Evolutionary conservation across 2,113 vertebrate genomes (phyloP).

Genomic region (Bubo scandiacus): DNA sequence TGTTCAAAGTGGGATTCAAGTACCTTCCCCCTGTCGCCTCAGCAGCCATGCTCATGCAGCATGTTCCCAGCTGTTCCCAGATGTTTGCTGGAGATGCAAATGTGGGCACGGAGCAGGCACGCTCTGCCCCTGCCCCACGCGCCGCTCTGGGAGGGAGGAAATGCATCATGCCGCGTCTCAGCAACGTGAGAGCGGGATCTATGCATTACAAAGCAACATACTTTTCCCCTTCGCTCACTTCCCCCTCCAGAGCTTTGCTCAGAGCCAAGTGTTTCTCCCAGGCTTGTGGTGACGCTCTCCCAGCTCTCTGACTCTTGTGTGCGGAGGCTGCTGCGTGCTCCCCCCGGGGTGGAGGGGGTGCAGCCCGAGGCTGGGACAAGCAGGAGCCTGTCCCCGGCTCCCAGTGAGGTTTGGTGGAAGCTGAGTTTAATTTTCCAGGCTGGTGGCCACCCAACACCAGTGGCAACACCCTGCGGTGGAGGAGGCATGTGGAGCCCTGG

Average conservation of each 20-base stretch:
- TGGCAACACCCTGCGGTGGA: background rate
- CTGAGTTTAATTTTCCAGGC: background rate
- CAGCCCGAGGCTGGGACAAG: background rate
- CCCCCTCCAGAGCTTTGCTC: background rate
- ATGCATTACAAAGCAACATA: background rate
- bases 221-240: slow-evolving; percentile 42
- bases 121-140: background rate
- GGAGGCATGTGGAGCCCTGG: background rate
- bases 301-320: background rate
- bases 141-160: accelerated
- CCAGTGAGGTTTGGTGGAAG: accelerated
- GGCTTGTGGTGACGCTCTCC: background rate
- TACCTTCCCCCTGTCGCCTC: accelerated
- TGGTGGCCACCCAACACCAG: background rate
- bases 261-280: background rate
- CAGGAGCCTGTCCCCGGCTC: background rate
- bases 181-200: background rate
- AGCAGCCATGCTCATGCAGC: accelerated
- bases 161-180: background rate
- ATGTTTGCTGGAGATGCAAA: background rate
- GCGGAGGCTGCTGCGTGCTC: background rate
- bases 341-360: background rate
- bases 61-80: background rate
- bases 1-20: background rate
- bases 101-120: accelerated